Conservation (phyloP, 2,888 invertebrate species). For the Xanthorhoe designata region DNA sequence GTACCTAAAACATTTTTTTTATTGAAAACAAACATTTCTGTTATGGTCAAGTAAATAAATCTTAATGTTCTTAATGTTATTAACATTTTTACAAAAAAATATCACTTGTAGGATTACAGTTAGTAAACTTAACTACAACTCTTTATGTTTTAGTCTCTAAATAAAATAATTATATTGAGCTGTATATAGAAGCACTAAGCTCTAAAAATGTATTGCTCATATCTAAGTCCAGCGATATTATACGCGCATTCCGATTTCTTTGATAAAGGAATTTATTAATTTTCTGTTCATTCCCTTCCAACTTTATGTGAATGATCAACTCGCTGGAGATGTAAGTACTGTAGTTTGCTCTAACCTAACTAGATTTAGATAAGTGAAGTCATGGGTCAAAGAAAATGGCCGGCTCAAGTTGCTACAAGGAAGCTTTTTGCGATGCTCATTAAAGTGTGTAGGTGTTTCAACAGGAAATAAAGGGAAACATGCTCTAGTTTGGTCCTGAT, state of each 20-base stretch:
- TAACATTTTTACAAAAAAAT: no score
- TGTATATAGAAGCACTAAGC: not conserved
- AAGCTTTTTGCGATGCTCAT: conserved; percentile 33
- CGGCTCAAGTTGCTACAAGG: conserved; percentile 26
- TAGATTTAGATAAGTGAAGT: conserved; percentile 45
- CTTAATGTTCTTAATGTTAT: no score
- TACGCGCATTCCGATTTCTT: not conserved
- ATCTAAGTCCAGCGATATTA: not conserved
- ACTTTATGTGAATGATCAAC: conserved; percentile 16
- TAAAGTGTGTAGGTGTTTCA: conserved; percentile 28
- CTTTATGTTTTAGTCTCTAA: no score
- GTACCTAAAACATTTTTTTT: no score
- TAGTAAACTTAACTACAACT: no score
- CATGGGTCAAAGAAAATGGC: conserved; percentile 36
- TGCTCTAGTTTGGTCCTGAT: not conserved
- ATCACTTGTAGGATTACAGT: no score
- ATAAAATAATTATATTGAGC: no score
- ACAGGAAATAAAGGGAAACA: conserved; percentile 19
- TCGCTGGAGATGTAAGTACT: conserved; percentile 17
- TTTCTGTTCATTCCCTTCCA: not conserved
- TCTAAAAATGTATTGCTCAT: not conserved
- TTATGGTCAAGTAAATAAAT: no score
- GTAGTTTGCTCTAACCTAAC: conserved; percentile 40
- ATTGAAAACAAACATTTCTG: no score
- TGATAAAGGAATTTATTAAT: not conserved